phyloP scores from a whole-genome alignment of 2,888 invertebrate genomes.

The Fragum whitleyi region DNA sequence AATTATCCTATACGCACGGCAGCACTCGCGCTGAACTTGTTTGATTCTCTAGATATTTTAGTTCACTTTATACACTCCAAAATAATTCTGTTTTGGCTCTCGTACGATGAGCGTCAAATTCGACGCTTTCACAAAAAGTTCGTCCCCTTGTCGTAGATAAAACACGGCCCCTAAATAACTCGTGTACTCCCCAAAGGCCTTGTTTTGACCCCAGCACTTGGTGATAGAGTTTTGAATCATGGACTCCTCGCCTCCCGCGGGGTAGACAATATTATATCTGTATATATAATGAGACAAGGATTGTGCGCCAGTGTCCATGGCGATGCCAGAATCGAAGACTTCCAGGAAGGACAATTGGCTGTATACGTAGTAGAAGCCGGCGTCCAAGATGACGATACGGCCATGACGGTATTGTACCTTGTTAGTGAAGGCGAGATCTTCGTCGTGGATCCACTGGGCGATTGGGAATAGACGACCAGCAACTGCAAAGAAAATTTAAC shows the following conservation, averaged over 20 bases:
- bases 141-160: constrained; percentile 78
- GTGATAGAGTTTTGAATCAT: constrained; percentile 80
- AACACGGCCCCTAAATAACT: constrained; percentile 82
- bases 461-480: constrained; percentile 78
- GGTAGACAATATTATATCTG: constrained; percentile 80
- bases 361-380: constrained; percentile 80
- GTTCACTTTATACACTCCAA: constrained; percentile 78
- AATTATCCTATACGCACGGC: too few species aligned
- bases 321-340: constrained; percentile 66
- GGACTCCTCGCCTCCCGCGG: constrained; percentile 79
- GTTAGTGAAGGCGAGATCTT: constrained; percentile 79
- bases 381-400: constrained; percentile 77
- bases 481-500: constrained; percentile 68
- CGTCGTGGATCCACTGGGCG: constrained; percentile 74
- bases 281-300: constrained; percentile 77
- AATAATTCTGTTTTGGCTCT: constrained; percentile 79
- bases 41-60: too few species aligned
- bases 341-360: constrained; percentile 79
- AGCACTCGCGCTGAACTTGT: too few species aligned
- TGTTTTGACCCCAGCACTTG: constrained; percentile 78
- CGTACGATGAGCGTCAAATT: constrained; percentile 75
- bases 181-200: constrained; percentile 80
- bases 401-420: constrained; percentile 76
- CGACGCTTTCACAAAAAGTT: constrained; percentile 81
- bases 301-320: constrained; percentile 54